Conservation (phyloP, 1,140 invertebrate species). For the Bilobella aurantiaca region DNA sequence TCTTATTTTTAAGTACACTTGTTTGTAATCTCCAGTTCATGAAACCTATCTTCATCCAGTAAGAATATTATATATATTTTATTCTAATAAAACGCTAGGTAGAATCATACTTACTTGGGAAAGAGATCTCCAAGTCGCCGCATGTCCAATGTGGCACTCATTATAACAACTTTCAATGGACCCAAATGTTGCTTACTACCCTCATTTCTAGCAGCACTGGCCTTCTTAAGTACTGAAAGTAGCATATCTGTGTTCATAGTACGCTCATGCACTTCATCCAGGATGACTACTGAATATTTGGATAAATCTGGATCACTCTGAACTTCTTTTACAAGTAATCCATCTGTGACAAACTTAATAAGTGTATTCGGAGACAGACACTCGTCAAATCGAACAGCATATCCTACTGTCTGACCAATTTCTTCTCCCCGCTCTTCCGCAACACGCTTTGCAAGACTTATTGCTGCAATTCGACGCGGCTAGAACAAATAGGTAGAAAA, state of each 20-base stretch:
- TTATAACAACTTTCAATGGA: conserved; percentile 54
- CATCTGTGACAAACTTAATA: conserved; percentile 81
- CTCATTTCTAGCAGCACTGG: conserved; percentile 11
- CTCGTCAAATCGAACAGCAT: conserved; percentile 84
- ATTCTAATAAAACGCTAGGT: background rate
- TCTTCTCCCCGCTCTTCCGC: conserved; percentile 57
- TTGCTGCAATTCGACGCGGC: conserved; percentile 83
- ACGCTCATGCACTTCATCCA: conserved; percentile 96
- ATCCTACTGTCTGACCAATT: conserved; percentile 71
- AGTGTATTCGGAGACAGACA: conserved; percentile 58
- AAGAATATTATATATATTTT: conserved; percentile 7
- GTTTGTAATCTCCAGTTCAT: conserved; percentile 80
- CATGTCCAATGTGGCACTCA: too few species aligned
- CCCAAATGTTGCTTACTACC: conserved; percentile 10
- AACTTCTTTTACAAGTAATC: conserved; percentile 83
- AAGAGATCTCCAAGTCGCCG: conserved; percentile 88
- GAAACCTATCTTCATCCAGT: conserved; percentile 44
- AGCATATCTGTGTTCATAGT: conserved; percentile 91
- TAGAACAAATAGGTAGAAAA: conserved; percentile 38
- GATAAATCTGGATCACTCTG: conserved; percentile 58
- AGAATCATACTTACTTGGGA: conserved; percentile 44
- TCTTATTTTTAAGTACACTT: conserved; percentile 74
- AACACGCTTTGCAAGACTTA: conserved; percentile 76
- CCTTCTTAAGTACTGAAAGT: conserved; percentile 52
- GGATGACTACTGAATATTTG: conserved; percentile 73